A percentile compares a stretch with the other conserved stretches of the same genome.
phyloP scores from a whole-genome alignment of 1,140 invertebrate genomes.

The Lepidurus apus region DNA sequence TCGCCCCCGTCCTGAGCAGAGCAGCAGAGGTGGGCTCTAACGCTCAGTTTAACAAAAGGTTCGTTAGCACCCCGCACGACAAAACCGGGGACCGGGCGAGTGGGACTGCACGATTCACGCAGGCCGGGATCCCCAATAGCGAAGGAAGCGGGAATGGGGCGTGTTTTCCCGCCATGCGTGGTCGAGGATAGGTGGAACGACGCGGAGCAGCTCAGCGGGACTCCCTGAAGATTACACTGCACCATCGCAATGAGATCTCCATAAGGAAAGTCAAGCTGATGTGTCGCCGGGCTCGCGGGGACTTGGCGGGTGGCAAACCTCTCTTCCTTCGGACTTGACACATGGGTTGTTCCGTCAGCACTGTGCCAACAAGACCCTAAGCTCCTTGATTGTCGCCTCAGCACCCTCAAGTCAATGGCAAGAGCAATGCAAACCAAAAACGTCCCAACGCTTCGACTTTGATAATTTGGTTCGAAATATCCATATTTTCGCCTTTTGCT shows the following conservation, averaged over 20 bases:
- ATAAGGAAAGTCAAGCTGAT: slow-evolving; percentile 5
- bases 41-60: slow-evolving; percentile 3
- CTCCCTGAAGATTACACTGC: not conserved
- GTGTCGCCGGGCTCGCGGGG: not conserved
- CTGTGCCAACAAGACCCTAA: slow-evolving; percentile 17
- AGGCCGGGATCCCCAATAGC: slow-evolving; percentile 7
- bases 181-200: slow-evolving; percentile 3
- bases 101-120: not conserved
- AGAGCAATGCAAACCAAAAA: not conserved
- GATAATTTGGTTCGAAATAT: not conserved
- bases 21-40: slow-evolving; percentile 13
- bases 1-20: not conserved
- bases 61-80: slow-evolving; percentile 1
- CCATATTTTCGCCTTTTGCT: not conserved
- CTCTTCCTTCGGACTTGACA: not conserved
- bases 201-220: slow-evolving; percentile 2
- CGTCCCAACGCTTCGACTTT: not conserved
- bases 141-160: slow-evolving; percentile 7
- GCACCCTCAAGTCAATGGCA: not conserved
- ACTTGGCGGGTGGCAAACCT: slow-evolving; percentile 11
- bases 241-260: slow-evolving; percentile 15
- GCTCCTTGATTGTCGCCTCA: slow-evolving; percentile 3
- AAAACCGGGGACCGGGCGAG: not conserved
- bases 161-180: slow-evolving; percentile 16
- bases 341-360: slow-evolving; percentile 4